Base-by-base conservation (phyloP, 2,113 vertebrate genomes). In the Leuciscus idus region DNA sequence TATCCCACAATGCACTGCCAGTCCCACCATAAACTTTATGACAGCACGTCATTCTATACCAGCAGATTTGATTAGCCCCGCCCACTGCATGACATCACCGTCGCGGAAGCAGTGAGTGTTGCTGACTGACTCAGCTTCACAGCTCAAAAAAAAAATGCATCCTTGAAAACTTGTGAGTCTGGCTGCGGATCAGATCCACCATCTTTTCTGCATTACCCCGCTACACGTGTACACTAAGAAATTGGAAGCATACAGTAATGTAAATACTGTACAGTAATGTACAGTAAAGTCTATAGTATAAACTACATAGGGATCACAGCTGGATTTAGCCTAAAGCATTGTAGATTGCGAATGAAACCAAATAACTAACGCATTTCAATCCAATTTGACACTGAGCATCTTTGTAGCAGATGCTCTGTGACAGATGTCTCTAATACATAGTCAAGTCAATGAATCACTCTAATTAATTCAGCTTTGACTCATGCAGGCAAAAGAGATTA, bases 1-100 rank as follows among this genome's bases (percentile, higher is more conserved):
- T 64, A 84, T 89, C 85, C 85, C 85, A 82, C 57, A 66, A 55
- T 30, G 79, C 79, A 73, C 48, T 6, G 46, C 55, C 36, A 10
- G 23, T 10, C 30, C 46, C 46, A 62, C 10, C 36, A 52, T 70
- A 83, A 84, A 84, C 26, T 62, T 23, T 55, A n/a, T 8, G 50
- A 68, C 17, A 48, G 26, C 36, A 46, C 1, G 2, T 81, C n/a
- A 81, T 11, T 15, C 77, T 75, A 8, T 55, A 61, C 77, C 77
- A n/a, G 57, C 12, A 23, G 61, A 11, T 66, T 50, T 28, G 6
- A 21, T 26, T 57, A 59, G 33, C 48, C 59, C 80, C 59, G 0
- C 80, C 80, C 43, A 76, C 23, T 76, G 43, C 11, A 50, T 80
- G 57, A 68, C 72, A 64, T 86, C 85, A 86, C 15, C 6, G 26